Evolutionary conservation across 2,888 invertebrate species (phyloP).

Genomic region (Heterodera filipjevi): DNA sequence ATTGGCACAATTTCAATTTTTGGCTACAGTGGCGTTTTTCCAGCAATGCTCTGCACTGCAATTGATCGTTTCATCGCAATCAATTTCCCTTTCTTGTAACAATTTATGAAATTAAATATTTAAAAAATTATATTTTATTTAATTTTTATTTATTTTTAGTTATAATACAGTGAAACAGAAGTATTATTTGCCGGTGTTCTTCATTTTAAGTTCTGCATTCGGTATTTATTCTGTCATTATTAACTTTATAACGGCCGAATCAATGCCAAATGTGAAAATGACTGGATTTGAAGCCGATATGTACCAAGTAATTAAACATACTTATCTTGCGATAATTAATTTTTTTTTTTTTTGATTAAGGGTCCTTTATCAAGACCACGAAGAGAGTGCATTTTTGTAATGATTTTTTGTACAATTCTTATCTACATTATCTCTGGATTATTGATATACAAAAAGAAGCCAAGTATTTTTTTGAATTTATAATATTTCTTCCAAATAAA

Average conservation of each 20-base stretch:
- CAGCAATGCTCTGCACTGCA: background rate
- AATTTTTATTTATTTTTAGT: background rate
- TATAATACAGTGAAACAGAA: background rate
- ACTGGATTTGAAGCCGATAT: background rate
- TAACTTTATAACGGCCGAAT: background rate
- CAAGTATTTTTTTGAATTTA: no score
- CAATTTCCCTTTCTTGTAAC: background rate
- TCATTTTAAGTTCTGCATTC: background rate
- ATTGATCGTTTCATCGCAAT: background rate
- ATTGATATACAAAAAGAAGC: background rate
- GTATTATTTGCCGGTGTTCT: background rate
- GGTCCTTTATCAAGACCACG: background rate
- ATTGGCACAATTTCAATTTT: no score
- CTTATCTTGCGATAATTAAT: background rate
- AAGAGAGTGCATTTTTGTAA: background rate
- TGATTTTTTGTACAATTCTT: background rate
- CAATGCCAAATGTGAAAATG: background rate
- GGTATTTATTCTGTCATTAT: background rate
- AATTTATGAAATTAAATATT: background rate
- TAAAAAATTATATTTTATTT: background rate
- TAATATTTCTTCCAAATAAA: no score
- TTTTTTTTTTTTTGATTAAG: background rate
- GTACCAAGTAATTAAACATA: background rate
- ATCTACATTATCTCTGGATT: background rate
- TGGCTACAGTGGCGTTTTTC: background rate